A percentile compares a stretch with the other conserved stretches of the same genome.
Conservation (phyloP, 2,113 vertebrate species). For the Paracanthobrama guichenoti region DNA sequence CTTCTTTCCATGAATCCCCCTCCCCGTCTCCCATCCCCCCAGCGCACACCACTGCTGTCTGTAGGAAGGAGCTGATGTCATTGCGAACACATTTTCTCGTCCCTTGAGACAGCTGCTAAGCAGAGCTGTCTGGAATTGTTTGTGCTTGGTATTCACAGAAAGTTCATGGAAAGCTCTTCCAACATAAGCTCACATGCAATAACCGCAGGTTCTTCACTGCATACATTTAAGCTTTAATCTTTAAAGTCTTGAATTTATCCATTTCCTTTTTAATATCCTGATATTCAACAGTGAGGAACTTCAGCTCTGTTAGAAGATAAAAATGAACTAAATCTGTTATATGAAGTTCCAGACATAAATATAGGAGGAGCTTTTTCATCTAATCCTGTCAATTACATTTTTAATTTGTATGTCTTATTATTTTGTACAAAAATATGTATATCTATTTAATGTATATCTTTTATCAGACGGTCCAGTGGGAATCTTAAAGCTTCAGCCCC, state of each 20-base stretch:
- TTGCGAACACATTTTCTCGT: conserved; percentile 45
- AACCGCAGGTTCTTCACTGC: background rate
- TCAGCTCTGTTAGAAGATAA: background rate
- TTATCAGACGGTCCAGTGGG: background rate
- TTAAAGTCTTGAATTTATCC: background rate
- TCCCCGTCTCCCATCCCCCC: background rate
- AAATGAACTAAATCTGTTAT: background rate
- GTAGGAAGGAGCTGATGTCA: conserved; percentile 49
- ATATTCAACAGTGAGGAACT: background rate
- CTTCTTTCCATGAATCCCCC: conserved; percentile 39
- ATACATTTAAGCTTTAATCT: background rate
- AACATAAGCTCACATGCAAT: conserved; percentile 28
- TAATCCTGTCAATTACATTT: conserved; percentile 2
- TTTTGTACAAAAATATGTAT: background rate
- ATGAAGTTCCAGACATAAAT: background rate
- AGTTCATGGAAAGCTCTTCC: conserved; percentile 14
- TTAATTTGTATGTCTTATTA: background rate
- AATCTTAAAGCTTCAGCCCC: background rate
- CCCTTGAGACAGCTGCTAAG: conserved; percentile 43
- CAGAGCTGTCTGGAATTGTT: conserved; percentile 20
- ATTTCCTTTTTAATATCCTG: background rate
- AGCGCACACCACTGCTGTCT: conserved; percentile 19
- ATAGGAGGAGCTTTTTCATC: background rate
- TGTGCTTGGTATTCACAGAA: conserved; percentile 21
- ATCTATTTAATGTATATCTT: background rate